Evolutionary conservation across 2,113 vertebrate species (phyloP), one percentile per base, ranked within the genome.

Genomic region (Pelusios castaneus): DNA sequence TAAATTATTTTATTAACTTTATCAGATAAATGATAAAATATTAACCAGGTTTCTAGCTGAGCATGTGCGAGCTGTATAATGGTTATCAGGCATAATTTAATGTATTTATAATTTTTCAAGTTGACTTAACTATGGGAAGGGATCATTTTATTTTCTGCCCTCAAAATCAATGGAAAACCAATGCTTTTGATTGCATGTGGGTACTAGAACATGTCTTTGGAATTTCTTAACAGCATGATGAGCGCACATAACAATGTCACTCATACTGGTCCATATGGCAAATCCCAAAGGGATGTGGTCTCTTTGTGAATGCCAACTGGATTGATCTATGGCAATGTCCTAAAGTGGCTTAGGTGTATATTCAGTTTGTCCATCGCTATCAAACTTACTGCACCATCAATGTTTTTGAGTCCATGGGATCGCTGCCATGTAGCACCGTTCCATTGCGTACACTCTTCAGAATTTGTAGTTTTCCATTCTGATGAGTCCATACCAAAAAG

Each of bases 1-100:
- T 97, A 96, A 97, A 98, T 98, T 98, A 96, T 98, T 98, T 97
- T 98, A 97, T 98, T 98, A 98, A 98, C 97, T 98, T 98, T 98
- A 98, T 98, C 97, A 97, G 97, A 98, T 98, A 97, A 97, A 96
- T 90, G 88, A 97, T 97, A 97, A 98, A 98, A 98, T 98, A 98
- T 98, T 98, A 98, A 97, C 95, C 90, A 97, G 49, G 85, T 93
- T 78, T 29, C 94, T 96, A 89, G 91, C 95, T 92, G 95, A 98
- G 97, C 96, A 94, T 97, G 96, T 97, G 96, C 80, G 90, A 96
- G 95, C 91, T 95, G 93, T 95, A 95, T 96, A 94, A 88, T 97
- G 91, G 97, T 98, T 95, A 97, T 97, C 95, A 95, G 94, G 80
- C 75, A 60, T 94, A 88, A 95, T 98, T 97, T 96, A 95, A 96